Percentiles rank a stretch among this genome's conserved stretches.
Conservation (phyloP, 2,113 vertebrate species). For the Tor tambroides region DNA sequence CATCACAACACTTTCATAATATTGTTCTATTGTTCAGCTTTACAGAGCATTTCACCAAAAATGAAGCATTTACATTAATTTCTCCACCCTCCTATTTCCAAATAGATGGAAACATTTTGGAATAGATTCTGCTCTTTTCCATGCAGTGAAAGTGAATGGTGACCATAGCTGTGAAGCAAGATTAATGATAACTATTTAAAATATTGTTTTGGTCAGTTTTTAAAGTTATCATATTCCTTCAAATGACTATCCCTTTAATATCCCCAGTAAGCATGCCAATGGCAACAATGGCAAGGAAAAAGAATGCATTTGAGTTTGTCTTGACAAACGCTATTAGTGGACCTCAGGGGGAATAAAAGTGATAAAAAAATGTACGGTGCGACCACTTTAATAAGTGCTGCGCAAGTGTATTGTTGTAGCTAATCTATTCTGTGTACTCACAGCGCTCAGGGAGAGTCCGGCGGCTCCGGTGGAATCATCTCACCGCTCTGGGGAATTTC, state of each 20-base stretch:
- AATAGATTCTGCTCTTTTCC: neutral
- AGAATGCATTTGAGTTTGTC: neutral
- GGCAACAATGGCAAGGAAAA: neutral
- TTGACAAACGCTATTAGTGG: neutral
- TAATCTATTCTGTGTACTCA: conserved; percentile 55
- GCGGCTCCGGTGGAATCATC: conserved; percentile 51
- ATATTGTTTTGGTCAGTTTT: neutral
- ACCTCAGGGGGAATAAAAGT: neutral
- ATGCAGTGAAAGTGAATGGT: neutral
- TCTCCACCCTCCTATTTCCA: too few species aligned
- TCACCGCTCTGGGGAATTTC: conserved; percentile 66
- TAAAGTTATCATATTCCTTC: neutral
- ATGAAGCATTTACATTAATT: neutral
- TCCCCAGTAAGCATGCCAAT: neutral
- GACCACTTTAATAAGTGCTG: conserved; percentile 47
- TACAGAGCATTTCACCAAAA: neutral
- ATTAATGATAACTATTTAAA: neutral
- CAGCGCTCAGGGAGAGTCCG: conserved; percentile 50
- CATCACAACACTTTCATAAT: neutral
- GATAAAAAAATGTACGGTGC: conserved; percentile 32
- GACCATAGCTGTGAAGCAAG: neutral
- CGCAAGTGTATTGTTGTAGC: conserved; percentile 58
- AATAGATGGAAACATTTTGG: too few species aligned
- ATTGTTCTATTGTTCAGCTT: neutral
- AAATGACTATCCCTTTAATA: neutral